These are phyloP conservation scores for Electrophaes corylata DNA, from an alignment of 2,888 invertebrate genomes.

Conservation along the genomic window DNA sequence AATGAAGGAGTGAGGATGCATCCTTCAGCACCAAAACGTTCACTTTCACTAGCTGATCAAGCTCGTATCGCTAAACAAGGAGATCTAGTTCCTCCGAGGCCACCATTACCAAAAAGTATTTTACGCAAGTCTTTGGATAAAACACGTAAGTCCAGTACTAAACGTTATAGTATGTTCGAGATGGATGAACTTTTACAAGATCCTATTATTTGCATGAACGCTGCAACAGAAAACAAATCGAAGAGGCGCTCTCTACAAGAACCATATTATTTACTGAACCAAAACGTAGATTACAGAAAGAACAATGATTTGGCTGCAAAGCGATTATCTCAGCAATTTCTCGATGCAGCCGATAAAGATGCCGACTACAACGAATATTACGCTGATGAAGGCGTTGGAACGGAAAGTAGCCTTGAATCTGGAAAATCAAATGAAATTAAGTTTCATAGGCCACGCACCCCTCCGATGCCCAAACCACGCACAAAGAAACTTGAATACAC, in stretches of 20 bases:
- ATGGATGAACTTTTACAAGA: constrained; percentile 85
- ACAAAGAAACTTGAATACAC: constrained; percentile 78
- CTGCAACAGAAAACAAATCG: constrained; percentile 77
- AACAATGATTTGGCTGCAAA: constrained; percentile 82
- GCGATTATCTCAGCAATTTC: constrained; percentile 78
- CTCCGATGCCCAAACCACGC: constrained; percentile 80
- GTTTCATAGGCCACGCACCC: constrained; percentile 79
- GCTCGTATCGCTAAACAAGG: constrained; percentile 70
- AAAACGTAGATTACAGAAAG: constrained; percentile 77
- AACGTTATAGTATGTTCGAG: constrained; percentile 93
- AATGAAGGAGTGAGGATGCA: constrained; percentile 75
- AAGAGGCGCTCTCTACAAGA: constrained; percentile 91
- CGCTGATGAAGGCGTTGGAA: constrained; percentile 86
- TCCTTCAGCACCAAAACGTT: constrained; percentile 87
- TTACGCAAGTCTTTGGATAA: constrained; percentile 86
- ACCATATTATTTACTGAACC: constrained; percentile 86
- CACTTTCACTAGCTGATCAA: constrained; percentile 85
- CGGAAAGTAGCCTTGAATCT: constrained; percentile 84
- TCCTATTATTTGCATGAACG: constrained; percentile 71
- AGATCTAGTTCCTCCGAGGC: constrained; percentile 87
- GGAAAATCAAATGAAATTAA: constrained; percentile 82
- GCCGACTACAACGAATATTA: constrained; percentile 81
- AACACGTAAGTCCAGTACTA: constrained; percentile 79
- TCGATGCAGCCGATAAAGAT: constrained; percentile 82
- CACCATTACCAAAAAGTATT: constrained; percentile 89